Conservation (phyloP, 2,888 invertebrate genomes). For the Platypus cylindrus region DNA sequence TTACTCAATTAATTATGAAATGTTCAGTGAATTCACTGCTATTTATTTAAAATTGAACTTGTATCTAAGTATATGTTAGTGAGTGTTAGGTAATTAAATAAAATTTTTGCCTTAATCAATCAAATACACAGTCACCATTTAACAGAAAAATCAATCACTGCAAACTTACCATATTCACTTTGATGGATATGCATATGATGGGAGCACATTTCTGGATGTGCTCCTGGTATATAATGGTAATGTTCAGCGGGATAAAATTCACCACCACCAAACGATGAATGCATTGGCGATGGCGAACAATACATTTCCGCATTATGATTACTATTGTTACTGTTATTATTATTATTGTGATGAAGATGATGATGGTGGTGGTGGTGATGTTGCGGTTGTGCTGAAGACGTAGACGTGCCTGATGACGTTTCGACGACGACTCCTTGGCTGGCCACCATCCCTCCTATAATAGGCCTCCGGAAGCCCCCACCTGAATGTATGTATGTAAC, state of each 20-base stretch:
- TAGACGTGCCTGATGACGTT: slow-evolving; percentile 15
- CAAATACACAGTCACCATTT: too few relatives aligned
- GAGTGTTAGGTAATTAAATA: too few relatives aligned
- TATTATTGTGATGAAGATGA: too few relatives aligned
- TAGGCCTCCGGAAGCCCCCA: slow-evolving; percentile 15
- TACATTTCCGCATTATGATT: slow-evolving; percentile 34
- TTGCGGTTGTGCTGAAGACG: slow-evolving; percentile 8
- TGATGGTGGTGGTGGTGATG: slow-evolving; percentile 22
- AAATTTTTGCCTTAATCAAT: too few relatives aligned
- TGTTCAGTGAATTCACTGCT: too few relatives aligned
- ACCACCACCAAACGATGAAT: slow-evolving; percentile 43
- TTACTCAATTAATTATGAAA: too few relatives aligned
- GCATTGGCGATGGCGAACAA: slow-evolving; percentile 34
- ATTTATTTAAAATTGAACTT: too few relatives aligned
- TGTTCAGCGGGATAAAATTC: slow-evolving; percentile 42
- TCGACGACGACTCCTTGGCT: slow-evolving; percentile 36
- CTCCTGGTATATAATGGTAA: slow-evolving; percentile 39
- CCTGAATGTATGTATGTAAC: too few relatives aligned
- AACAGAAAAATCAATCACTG: too few relatives aligned
- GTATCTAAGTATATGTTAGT: too few relatives aligned
- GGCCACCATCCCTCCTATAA: slow-evolving; percentile 34
- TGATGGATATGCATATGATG: slow-evolving; percentile 62
- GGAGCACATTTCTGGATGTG: slow-evolving; percentile 44
- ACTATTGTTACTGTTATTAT: too few relatives aligned
- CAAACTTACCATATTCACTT: slow-evolving; percentile 56